Conservation (phyloP, 1,140 invertebrate genomes). For the Drosophila punjabiensis region DNA sequence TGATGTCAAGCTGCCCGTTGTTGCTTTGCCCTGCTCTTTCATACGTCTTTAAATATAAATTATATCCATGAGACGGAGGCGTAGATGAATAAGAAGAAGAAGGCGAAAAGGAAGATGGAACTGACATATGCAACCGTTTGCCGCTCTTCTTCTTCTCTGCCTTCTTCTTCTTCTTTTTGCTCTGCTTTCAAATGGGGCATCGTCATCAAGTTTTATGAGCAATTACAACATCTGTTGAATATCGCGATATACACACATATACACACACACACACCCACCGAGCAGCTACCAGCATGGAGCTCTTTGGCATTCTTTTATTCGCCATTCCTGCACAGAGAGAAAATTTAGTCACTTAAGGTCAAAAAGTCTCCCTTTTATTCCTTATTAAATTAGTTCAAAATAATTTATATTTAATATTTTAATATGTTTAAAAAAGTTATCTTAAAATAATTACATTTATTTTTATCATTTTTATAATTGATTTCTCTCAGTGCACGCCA, state of each 20-base stretch:
- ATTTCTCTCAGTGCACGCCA: slow-evolving; percentile 46
- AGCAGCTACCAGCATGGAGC: slow-evolving; percentile 39
- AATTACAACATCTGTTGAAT: slow-evolving; percentile 84
- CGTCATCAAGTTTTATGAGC: slow-evolving; percentile 83
- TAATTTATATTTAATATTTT: background rate
- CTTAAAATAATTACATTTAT: background rate
- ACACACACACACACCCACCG: slow-evolving; percentile 19
- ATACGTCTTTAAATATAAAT: slow-evolving; percentile 72
- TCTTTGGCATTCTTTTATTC: slow-evolving; percentile 35
- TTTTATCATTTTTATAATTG: background rate
- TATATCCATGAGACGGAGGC: slow-evolving; percentile 44
- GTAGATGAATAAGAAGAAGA: slow-evolving; percentile 4
- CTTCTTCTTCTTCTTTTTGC: slow-evolving; percentile 1
- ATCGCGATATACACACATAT: slow-evolving; percentile 61
- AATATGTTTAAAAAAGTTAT: background rate
- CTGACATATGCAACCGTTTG: slow-evolving; percentile 70
- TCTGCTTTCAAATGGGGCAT: slow-evolving; percentile 65
- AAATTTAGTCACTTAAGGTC: background rate
- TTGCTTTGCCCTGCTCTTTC: slow-evolving; percentile 24
- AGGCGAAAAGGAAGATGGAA: slow-evolving; percentile 42
- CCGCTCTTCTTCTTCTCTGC: slow-evolving; percentile 34
- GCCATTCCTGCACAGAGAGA: slow-evolving; percentile 15
- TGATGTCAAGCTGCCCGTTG: slow-evolving; percentile 66
- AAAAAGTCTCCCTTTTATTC: background rate
- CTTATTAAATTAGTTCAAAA: background rate